phyloP scores from a whole-genome alignment of 2,113 vertebrate genomes.

The human (Homo sapiens) region DNA sequence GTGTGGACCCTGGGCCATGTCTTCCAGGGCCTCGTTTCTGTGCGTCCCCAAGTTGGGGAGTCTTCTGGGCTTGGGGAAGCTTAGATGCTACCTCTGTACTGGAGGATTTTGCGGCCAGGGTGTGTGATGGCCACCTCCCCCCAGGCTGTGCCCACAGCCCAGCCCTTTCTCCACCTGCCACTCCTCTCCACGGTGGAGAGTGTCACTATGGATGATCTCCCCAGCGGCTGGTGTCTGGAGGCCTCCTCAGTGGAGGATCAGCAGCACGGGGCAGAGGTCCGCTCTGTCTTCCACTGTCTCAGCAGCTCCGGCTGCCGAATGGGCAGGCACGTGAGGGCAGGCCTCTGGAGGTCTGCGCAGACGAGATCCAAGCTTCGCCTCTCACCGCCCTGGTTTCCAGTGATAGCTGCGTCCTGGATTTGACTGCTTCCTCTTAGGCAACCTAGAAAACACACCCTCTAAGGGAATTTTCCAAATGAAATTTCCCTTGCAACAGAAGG shows the following conservation, averaged over 20 bases:
- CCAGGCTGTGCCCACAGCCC: not conserved
- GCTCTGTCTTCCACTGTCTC: no score
- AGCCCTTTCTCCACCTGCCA: not conserved
- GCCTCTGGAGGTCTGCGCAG: not conserved
- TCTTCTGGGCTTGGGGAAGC: not conserved
- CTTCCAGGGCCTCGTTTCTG: not conserved
- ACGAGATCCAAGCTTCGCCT: no score
- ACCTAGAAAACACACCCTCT: not conserved
- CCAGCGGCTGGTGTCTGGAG: no score
- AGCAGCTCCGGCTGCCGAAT: no score
- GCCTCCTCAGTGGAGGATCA: no score
- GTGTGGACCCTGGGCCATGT: not conserved
- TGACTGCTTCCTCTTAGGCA: not conserved
- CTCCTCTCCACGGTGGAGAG: no score
- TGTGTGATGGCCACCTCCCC: not conserved
- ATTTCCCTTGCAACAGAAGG: not conserved
- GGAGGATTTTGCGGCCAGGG: not conserved
- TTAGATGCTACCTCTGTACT: not conserved
- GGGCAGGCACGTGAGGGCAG: no score
- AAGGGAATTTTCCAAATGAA: not conserved
- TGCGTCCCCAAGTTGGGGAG: not conserved
- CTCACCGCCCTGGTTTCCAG: no score
- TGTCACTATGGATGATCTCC: no score
- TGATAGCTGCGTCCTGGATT: rapidly evolving
- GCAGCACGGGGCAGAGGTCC: no score